phyloP scores from a whole-genome alignment of 2,888 invertebrate species.

The Parnassius orleans region DNA sequence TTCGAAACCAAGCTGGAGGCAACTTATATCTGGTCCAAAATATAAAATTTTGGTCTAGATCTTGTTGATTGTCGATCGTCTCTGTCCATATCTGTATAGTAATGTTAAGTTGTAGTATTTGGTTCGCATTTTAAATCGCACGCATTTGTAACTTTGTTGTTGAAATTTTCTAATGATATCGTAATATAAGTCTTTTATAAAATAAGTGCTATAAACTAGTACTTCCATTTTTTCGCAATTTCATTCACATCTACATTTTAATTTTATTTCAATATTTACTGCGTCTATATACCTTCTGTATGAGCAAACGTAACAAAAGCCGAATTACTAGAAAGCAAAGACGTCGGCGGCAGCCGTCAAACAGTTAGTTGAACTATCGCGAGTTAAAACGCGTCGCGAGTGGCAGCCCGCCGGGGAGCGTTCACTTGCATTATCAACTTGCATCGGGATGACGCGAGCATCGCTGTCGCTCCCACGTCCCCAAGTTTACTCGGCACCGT shows the following conservation, averaged over 20 bases:
- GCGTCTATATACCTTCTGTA: not conserved
- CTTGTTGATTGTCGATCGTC: no score
- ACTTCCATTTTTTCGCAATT: no score
- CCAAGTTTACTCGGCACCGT: constrained; percentile 73
- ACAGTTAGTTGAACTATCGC: constrained; percentile 22
- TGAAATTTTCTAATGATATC: no score
- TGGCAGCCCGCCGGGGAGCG: constrained; percentile 35
- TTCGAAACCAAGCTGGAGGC: no score
- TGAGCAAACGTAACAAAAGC: not conserved
- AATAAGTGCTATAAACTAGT: no score
- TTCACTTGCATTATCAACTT: constrained; percentile 67
- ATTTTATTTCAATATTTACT: not conserved
- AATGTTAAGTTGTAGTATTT: no score
- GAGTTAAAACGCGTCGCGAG: constrained; percentile 13
- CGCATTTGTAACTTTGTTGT: no score
- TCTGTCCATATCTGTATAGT: no score
- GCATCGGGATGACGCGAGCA: constrained; percentile 71
- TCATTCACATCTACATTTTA: not conserved
- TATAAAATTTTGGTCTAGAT: no score
- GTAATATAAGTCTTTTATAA: no score
- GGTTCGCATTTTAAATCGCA: no score
- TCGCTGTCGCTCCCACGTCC: constrained; percentile 73
- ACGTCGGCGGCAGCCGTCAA: constrained; percentile 13
- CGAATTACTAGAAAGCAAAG: constrained; percentile 7
- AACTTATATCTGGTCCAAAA: no score